phyloP scores from a whole-genome alignment of 1,140 invertebrate genomes.

The Choristoneura fumiferana region DNA sequence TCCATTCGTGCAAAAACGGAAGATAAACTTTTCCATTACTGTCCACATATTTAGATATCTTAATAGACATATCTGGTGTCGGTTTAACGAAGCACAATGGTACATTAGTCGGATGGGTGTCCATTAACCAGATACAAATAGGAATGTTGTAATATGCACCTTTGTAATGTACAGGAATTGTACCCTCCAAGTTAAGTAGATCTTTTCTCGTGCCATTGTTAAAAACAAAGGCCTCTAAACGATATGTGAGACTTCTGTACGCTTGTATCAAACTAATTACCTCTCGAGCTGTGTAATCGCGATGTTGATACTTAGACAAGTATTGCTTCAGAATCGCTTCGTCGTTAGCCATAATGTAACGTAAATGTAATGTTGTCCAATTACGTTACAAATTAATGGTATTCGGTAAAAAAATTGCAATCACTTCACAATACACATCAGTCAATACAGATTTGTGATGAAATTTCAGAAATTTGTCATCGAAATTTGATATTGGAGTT shows the following conservation, averaged over 20 bases:
- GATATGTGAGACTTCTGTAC: slow-evolving; percentile 84
- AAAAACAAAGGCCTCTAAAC: slow-evolving; percentile 85
- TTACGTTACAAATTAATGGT: not conserved
- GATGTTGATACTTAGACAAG: slow-evolving; percentile 85
- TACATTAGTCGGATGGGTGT: slow-evolving; percentile 97
- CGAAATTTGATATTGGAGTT: slow-evolving; percentile 5
- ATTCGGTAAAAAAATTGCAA: slow-evolving; percentile 1
- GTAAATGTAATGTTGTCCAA: not conserved
- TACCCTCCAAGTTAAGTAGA: slow-evolving; percentile 92
- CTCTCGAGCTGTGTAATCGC: slow-evolving; percentile 87
- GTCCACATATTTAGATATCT: slow-evolving; percentile 96
- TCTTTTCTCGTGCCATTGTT: slow-evolving; percentile 93
- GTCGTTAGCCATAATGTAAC: slow-evolving; percentile 62
- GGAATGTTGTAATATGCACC: slow-evolving; percentile 97
- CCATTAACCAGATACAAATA: slow-evolving; percentile 96
- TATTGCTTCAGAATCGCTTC: slow-evolving; percentile 78
- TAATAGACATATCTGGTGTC: slow-evolving; percentile 96
- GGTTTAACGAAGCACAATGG: slow-evolving; percentile 99
- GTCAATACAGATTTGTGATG: slow-evolving; percentile 18
- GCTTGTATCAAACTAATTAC: slow-evolving; percentile 83
- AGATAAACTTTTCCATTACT: slow-evolving; percentile 97
- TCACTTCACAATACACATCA: slow-evolving; percentile 10
- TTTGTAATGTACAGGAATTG: slow-evolving; percentile 95
- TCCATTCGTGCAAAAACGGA: slow-evolving; percentile 98
- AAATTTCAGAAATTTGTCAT: slow-evolving; percentile 17